Evolutionary conservation across 2,797 vertebrate species (phyloP).

Genomic region (Anguilla marmorata): DNA sequence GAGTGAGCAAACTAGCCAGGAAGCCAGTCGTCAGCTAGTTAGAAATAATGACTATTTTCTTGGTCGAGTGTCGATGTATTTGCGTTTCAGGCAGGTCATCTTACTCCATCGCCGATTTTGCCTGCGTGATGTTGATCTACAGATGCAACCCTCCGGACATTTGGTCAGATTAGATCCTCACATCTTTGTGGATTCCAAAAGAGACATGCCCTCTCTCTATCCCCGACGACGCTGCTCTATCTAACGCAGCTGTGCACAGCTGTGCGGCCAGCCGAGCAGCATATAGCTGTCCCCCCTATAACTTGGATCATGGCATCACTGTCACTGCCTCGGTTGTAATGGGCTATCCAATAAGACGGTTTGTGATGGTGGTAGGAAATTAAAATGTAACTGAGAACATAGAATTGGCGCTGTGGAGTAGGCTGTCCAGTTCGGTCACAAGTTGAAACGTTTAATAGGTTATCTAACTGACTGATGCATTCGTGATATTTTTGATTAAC

Average conservation of each 20-base stretch:
- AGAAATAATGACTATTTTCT: not conserved
- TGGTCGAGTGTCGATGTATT: not conserved
- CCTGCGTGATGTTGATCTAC: not conserved
- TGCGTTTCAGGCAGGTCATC: conserved; percentile 18
- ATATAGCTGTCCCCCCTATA: not conserved
- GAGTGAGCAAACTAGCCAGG: conserved; percentile 1
- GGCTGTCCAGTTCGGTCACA: not conserved
- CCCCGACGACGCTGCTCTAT: not conserved
- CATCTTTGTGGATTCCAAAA: not conserved
- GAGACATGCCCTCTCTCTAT: not conserved
- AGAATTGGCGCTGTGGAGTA: not conserved
- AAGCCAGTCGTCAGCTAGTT: not conserved
- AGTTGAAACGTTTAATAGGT: not conserved
- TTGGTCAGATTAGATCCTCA: not conserved
- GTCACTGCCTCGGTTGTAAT: not conserved
- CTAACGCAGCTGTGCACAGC: not conserved
- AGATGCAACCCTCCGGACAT: not conserved
- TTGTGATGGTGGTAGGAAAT: not conserved
- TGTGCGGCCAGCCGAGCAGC: not conserved
- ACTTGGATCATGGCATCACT: not conserved
- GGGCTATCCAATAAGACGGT: not conserved
- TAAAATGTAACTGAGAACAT: not conserved
- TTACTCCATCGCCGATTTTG: conserved; percentile 7
- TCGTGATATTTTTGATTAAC: conserved; percentile 1
- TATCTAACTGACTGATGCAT: conserved; percentile 12